phyloP scores from a whole-genome alignment of 1,140 invertebrate species.

The Lethocerus indicus region DNA sequence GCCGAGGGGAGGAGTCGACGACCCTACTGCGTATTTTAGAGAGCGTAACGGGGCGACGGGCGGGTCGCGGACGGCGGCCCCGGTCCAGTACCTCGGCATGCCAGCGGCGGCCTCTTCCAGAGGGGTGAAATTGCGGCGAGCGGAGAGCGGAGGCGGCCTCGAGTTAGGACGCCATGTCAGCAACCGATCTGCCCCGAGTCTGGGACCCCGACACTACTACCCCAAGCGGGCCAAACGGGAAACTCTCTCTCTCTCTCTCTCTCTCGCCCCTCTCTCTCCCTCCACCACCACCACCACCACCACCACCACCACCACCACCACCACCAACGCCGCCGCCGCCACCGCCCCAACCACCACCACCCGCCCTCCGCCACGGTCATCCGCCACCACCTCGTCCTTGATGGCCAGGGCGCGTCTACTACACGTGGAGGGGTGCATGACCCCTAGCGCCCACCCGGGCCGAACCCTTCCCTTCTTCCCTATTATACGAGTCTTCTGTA shows the following conservation, averaged over 20 bases:
- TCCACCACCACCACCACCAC: not conserved
- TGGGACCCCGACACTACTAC: slow-evolving; percentile 2
- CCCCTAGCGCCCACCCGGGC: too few species aligned
- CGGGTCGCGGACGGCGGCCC: too few species aligned
- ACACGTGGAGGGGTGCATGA: slow-evolving; percentile 6
- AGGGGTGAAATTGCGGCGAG: slow-evolving; percentile 12
- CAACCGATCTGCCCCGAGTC: slow-evolving; percentile 8
- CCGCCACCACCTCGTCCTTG: not conserved
- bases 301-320: not conserved
- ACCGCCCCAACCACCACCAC: not conserved
- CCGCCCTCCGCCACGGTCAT: not conserved
- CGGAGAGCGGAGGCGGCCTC: too few species aligned
- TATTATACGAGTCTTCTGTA: too few species aligned
- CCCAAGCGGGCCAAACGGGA: slow-evolving; percentile 8
- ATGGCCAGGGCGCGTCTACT: not conserved
- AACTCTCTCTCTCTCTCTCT: not conserved
- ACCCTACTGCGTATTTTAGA: slow-evolving; percentile 17
- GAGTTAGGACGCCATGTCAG: slow-evolving; percentile 16
- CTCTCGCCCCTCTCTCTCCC: not conserved
- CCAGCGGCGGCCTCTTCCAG: too few species aligned
- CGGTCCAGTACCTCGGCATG: too few species aligned
- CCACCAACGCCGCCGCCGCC: not conserved
- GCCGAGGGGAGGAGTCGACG: slow-evolving; percentile 14
- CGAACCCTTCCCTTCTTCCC: too few species aligned
- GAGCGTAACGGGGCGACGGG: too few species aligned